A percentile compares a stretch with the other conserved stretches of the same genome.
Evolutionary conservation across 2,113 vertebrate genomes (phyloP).

Genomic region (Daboia siamensis): DNA sequence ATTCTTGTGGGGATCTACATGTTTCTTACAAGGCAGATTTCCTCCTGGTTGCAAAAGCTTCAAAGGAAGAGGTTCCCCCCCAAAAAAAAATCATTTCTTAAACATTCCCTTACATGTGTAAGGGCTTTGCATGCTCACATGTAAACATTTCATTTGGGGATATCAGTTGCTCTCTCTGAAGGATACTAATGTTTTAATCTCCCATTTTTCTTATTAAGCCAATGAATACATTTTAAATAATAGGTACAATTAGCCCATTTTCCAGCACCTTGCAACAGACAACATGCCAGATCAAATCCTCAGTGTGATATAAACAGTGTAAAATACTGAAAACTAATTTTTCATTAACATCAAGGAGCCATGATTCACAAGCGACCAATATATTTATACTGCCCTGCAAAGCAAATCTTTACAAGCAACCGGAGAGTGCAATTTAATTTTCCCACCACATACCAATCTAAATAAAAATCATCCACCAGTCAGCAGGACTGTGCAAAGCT

Average conservation of each 20-base stretch:
- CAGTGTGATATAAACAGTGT: slow-evolving; percentile 27
- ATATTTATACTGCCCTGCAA: slow-evolving; percentile 38
- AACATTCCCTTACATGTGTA: slow-evolving; percentile 34
- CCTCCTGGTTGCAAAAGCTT: neutral
- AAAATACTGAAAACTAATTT: slow-evolving; percentile 21
- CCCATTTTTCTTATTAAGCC: slow-evolving; percentile 50
- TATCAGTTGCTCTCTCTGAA: slow-evolving; percentile 34
- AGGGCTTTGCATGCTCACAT: slow-evolving; percentile 60
- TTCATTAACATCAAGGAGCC: slow-evolving; percentile 30
- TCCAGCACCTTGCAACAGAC: slow-evolving; percentile 35
- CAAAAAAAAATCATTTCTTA: neutral
- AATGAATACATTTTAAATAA: slow-evolving; percentile 44
- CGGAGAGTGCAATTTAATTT: slow-evolving; percentile 39
- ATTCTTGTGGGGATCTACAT: slow-evolving; percentile 38
- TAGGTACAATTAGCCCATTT: slow-evolving; percentile 25
- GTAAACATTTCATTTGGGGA: slow-evolving; percentile 52
- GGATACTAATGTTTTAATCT: slow-evolving; percentile 47
- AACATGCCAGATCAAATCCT: slow-evolving; percentile 29
- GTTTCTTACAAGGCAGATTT: slow-evolving; percentile 11
- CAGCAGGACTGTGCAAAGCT: slow-evolving; percentile 28
- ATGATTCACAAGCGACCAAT: slow-evolving; percentile 32
- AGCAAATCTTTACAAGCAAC: slow-evolving; percentile 28
- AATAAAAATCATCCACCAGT: slow-evolving; percentile 36
- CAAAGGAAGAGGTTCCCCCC: neutral
- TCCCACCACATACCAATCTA: slow-evolving; percentile 38